phyloP scores from a whole-genome alignment of 2,888 invertebrate genomes.

The Lepeophtheirus nordmannii region DNA sequence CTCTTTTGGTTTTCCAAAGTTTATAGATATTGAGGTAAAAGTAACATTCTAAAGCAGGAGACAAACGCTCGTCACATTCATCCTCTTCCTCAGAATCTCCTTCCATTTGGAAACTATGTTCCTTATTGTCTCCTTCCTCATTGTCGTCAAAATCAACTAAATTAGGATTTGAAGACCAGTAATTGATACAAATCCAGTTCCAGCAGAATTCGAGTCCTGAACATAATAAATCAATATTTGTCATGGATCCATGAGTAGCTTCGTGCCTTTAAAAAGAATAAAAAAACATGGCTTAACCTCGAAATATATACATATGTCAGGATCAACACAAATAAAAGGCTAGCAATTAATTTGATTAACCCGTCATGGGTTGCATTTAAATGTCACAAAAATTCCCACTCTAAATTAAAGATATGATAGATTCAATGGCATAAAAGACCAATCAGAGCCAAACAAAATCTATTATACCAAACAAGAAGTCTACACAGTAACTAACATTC shows the following conservation, averaged over 20 bases:
- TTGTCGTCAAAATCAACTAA: background rate
- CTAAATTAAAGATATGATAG: too few species aligned
- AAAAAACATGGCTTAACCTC: too few species aligned
- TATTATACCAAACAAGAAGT: too few species aligned
- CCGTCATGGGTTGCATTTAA: too few species aligned
- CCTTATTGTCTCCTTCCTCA: background rate
- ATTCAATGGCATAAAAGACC: too few species aligned
- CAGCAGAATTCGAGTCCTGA: background rate
- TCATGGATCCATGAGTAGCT: background rate
- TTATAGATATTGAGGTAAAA: background rate
- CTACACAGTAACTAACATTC: too few species aligned
- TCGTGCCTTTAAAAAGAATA: background rate
- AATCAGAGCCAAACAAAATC: too few species aligned
- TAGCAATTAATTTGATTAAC: too few species aligned
- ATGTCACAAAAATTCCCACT: too few species aligned
- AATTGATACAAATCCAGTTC: background rate
- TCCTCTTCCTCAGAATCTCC: background rate
- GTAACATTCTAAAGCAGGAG: background rate
- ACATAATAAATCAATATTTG: background rate
- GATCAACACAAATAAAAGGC: too few species aligned
- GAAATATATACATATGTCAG: too few species aligned
- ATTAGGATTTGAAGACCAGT: background rate
- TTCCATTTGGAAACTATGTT: background rate
- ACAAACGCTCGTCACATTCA: background rate
- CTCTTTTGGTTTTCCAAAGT: background rate